Conservation (phyloP, 2,797 vertebrate genomes). For the Macropus fuliginosus region DNA sequence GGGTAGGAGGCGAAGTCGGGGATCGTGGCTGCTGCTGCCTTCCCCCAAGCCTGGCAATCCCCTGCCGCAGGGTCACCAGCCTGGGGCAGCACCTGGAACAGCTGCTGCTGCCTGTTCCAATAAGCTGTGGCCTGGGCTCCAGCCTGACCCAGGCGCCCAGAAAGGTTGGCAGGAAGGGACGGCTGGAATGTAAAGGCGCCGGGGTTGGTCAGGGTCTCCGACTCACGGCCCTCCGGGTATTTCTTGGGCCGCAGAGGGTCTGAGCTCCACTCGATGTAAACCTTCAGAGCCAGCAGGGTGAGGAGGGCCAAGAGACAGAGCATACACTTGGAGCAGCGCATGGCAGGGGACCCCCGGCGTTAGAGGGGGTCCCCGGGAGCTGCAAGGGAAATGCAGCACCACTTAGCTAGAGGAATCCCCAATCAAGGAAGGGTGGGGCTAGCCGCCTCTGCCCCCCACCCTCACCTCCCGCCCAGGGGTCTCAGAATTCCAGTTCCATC, state of each 20-base stretch:
- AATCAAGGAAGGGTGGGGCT: not conserved
- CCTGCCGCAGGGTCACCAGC: not conserved
- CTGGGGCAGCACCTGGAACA: slow-evolving; percentile 65
- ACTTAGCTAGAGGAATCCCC: not conserved
- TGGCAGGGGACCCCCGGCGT: slow-evolving; percentile 54
- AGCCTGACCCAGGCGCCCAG: slow-evolving; percentile 69
- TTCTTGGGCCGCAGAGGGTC: slow-evolving; percentile 61
- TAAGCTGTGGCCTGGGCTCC: slow-evolving; percentile 84
- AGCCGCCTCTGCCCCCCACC: not conserved
- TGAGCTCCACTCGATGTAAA: slow-evolving; percentile 78
- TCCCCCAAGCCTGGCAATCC: slow-evolving; percentile 67
- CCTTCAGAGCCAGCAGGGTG: slow-evolving; percentile 80
- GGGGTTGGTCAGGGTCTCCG: not conserved
- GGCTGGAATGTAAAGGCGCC: not conserved
- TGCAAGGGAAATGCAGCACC: slow-evolving; percentile 44
- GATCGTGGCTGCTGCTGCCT: slow-evolving; percentile 75
- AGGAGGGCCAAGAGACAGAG: slow-evolving; percentile 79
- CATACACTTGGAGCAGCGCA: slow-evolving; percentile 78
- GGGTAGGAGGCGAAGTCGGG: slow-evolving; percentile 86
- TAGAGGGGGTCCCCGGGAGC: slow-evolving; percentile 29
- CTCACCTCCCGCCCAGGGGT: not conserved
- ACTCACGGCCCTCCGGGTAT: not conserved
- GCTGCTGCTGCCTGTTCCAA: slow-evolving; percentile 89
- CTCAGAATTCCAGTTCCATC: too few species aligned
- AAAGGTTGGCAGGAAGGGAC: slow-evolving; percentile 71